Percentiles rank a stretch among this genome's conserved stretches.
Evolutionary conservation across 1,140 invertebrate species (phyloP).

Genomic region (Scylla paramamosain): DNA sequence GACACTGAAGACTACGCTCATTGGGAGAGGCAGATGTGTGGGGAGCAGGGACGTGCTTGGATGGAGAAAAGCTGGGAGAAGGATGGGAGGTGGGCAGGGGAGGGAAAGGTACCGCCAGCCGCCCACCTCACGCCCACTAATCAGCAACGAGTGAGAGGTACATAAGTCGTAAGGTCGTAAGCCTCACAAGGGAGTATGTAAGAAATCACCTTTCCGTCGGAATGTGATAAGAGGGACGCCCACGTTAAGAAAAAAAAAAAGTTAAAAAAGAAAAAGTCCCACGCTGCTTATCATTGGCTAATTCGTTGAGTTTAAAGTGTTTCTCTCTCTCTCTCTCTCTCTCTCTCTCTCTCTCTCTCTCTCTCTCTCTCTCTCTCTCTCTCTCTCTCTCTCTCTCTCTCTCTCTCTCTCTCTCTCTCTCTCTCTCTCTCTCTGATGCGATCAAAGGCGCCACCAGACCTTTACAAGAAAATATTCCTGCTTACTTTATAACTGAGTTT

Average conservation of each 20-base stretch:
- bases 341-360: too few species aligned
- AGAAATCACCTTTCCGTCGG: not conserved
- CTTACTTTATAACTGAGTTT: not conserved
- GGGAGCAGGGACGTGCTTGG: not conserved
- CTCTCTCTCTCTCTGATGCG: not conserved
- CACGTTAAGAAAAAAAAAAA: not conserved
- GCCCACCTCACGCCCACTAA: not conserved
- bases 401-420: too few species aligned
- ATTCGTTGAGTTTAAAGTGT: not conserved
- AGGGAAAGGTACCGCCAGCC: not conserved
- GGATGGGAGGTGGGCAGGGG: too few species aligned
- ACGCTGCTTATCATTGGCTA: not conserved
- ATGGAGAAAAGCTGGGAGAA: not conserved
- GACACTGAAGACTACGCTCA: not conserved
- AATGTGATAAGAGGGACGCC: not conserved
- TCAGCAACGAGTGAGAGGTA: not conserved
- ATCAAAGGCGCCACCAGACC: not conserved
- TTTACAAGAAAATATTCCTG: not conserved
- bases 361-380: too few species aligned
- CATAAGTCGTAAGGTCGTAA: not conserved
- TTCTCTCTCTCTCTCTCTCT: too few species aligned
- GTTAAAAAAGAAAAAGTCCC: not conserved
- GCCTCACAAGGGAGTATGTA: not conserved
- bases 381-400: too few species aligned
- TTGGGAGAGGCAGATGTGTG: not conserved